These are phyloP conservation scores for Selenia dentaria DNA, from an alignment of 2,888 invertebrate genomes.

Conservation along the genomic window DNA sequence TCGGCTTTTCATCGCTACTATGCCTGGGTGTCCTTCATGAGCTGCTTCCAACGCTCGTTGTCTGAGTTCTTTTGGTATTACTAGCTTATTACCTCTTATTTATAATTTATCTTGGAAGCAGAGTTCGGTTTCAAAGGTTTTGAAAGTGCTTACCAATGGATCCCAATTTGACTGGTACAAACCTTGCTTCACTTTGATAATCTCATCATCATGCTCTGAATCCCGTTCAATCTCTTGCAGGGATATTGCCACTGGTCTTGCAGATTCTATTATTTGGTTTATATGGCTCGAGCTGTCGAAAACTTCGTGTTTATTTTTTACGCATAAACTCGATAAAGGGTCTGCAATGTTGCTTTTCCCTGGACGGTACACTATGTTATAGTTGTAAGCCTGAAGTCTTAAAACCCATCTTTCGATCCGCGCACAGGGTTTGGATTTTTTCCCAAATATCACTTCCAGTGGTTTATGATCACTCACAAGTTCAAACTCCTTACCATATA, in stretches of 20 bases:
- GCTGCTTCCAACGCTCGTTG: slow-evolving; percentile 48
- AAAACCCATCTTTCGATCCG: slow-evolving; percentile 39
- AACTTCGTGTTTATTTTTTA: neutral
- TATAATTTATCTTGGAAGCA: slow-evolving; percentile 39
- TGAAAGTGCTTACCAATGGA: slow-evolving; percentile 26
- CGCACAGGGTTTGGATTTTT: slow-evolving; percentile 47
- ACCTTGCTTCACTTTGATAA: slow-evolving; percentile 18
- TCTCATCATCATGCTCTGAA: slow-evolving; percentile 22
- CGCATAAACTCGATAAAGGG: slow-evolving; percentile 29
- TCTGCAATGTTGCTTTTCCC: slow-evolving; percentile 45
- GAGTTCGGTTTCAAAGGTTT: slow-evolving; percentile 40
- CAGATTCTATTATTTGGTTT: slow-evolving; percentile 19
- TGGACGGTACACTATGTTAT: slow-evolving; percentile 28
- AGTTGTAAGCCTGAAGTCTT: slow-evolving; percentile 30
- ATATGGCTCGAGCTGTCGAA: neutral
- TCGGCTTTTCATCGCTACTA: too few species aligned
- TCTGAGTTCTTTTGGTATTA: slow-evolving; percentile 41
- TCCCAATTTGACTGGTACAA: slow-evolving; percentile 29
- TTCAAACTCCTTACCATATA: slow-evolving; percentile 41
- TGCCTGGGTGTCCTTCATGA: too few species aligned
- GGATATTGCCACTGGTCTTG: slow-evolving; percentile 22
- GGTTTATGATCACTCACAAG: slow-evolving; percentile 51
- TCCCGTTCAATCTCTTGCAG: slow-evolving; percentile 7
- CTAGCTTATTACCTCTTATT: slow-evolving; percentile 31
- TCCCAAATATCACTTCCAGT: slow-evolving; percentile 46